Base-by-base conservation (phyloP, 1,140 invertebrate genomes). In the Chionoecetes opilio region DNA sequence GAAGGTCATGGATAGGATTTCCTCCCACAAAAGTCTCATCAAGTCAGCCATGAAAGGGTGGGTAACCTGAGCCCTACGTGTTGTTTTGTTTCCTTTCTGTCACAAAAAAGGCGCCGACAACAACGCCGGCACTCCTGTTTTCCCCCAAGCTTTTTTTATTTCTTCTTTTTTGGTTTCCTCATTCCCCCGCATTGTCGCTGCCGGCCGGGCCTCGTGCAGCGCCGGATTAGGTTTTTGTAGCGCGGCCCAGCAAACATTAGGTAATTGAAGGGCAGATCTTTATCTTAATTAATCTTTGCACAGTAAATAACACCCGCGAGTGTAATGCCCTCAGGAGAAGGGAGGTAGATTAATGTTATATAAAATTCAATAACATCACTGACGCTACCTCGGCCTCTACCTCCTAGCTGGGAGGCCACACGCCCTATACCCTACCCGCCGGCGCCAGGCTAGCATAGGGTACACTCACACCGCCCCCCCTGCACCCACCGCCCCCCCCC, bases 221-320 rank as follows among this genome's bases (percentile, higher is more conserved):
- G 86, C 87, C 87, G 86, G 92, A 93, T 93, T 63, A 88, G 86
- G 41, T 91, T 94, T 94, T 91, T 85, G 88, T 82, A 90, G 37
- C 93, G 32, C 75, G 0, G 34, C 93, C 93, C 88, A 63, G 93
- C 88, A 94, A 94, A 94, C 93, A 94, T 94, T 91, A 82, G 88
- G 93, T 94, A 94, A 94, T 94, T 94, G 93, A 94, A 94, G 88
- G 37, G n/a, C 29, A 53, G 88, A 94, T 94, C 93, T 94, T 94
- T 94, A 94, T 94, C 93, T 91, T 94, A 94, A 94, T 94, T 94
- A 94, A 94, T 94, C 93, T 94, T 94, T 94, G 88, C 93, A 91
- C 41, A 85, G 93, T 94, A 94, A 94, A 94, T 94, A 94, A 94
- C 87, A 94, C 63, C 82, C 37, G 37, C 26, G 93, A 94, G 88